Evolutionary conservation across 2,888 invertebrate species (phyloP), one percentile per base, ranked within the genome.

Genomic region (Drosophila niveifrons): DNA sequence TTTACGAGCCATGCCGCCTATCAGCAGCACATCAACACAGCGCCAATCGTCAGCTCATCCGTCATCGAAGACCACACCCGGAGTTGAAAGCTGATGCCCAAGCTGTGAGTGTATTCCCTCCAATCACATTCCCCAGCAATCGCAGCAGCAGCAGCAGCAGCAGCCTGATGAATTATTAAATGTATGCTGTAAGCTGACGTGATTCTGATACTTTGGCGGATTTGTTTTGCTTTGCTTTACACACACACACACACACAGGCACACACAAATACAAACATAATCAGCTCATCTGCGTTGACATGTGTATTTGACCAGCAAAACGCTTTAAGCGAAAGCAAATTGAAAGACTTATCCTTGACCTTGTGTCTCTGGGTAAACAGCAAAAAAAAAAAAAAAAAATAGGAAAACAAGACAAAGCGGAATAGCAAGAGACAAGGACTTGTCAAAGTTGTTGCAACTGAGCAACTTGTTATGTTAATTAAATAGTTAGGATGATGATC

Each of bases 31-130:
- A 73, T 83, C 82, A 80, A 69, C 62, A 63, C 62, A 63, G 56
- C 28, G 53, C 51, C 83, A 85, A 82, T 88, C 86, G 83, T 80
- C 75, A 71, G 71, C 66, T 86, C 83, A 88, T 84, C 74, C 75
- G 79, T 88, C 88, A 84, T 80, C 73, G 53, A 69, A 64, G 62
- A 66, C 70, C 82, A 75, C 76, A 66, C 64, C 67, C 67, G 62
- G 36, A 52, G 63, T 17, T 66, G 61, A 52, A 58, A 65, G 65
- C 65, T 58, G 31, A 44, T 46, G 18, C n/a, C 15, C 23, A 4
- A 11, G 13, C n/a, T 15, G 23, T 6, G 23, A 23, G 4, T 34
- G 4, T 39, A 34, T 34, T 34, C 34, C 36, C 36, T 39, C 29
- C 28, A 11, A 17, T 15, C 52, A 4, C 55, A 41, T 36, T 46